phyloP scores from a whole-genome alignment of 2,888 invertebrate genomes.

The Melinaea marsaeus region DNA sequence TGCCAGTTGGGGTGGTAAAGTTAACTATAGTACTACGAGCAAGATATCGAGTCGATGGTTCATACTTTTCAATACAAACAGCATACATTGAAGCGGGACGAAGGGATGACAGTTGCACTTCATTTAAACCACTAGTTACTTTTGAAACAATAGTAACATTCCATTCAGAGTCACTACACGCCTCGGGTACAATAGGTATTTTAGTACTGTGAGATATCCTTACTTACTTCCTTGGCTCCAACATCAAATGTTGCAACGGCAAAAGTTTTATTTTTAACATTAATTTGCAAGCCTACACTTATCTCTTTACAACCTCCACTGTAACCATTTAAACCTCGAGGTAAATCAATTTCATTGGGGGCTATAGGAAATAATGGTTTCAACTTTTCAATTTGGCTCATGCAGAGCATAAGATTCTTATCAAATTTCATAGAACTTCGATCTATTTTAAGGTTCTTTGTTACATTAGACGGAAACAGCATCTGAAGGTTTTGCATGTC shows the following conservation, averaged over 20 bases:
- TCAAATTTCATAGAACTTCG: slow-evolving; percentile 85
- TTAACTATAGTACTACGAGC: slow-evolving; percentile 55
- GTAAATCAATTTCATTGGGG: slow-evolving; percentile 48
- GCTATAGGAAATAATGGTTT: slow-evolving; percentile 42
- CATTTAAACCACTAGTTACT: slow-evolving; percentile 35
- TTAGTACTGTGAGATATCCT: slow-evolving; percentile 46
- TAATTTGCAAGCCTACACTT: slow-evolving; percentile 47
- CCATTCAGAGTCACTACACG: slow-evolving; percentile 66
- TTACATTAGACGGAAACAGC: slow-evolving; percentile 78
- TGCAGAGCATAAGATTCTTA: slow-evolving; percentile 88
- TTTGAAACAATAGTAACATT: slow-evolving; percentile 43
- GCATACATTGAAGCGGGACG: slow-evolving; percentile 63
- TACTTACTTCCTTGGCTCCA: slow-evolving; percentile 44
- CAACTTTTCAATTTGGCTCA: slow-evolving; percentile 78
- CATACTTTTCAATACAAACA: slow-evolving; percentile 60
- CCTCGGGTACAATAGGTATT: slow-evolving; percentile 53
- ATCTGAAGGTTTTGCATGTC: slow-evolving; percentile 87
- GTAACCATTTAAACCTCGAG: slow-evolving; percentile 57
- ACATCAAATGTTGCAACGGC: slow-evolving; percentile 51
- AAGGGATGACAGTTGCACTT: slow-evolving; percentile 45
- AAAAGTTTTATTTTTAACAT: slow-evolving; percentile 48
- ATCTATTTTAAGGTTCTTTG: slow-evolving; percentile 72
- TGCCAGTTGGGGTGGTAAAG: slow-evolving; percentile 58
- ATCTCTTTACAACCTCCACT: slow-evolving; percentile 55
- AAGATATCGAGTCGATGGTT: slow-evolving; percentile 42